Conservation (phyloP, 2,113 vertebrate genomes). For the Cephalopholis sonnerati region DNA sequence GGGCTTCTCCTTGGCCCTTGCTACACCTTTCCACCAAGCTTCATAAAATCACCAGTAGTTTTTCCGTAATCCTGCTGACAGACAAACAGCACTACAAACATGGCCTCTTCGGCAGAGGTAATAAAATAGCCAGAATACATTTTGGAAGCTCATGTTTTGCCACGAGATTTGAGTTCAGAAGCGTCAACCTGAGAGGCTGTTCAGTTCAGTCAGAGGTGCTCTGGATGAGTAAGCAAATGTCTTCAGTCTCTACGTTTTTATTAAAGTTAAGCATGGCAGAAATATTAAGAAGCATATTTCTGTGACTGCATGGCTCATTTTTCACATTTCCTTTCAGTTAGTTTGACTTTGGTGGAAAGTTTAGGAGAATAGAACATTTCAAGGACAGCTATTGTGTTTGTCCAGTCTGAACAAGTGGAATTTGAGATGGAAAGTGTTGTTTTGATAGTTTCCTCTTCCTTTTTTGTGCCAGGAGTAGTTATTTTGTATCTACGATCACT, state of each 20-base stretch:
- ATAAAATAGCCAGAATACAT: neutral
- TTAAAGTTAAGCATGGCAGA: neutral
- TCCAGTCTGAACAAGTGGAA: neutral
- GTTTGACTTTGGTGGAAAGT: neutral
- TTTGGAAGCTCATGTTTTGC: neutral
- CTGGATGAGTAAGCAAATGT: neutral
- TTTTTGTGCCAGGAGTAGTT: neutral
- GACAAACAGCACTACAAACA: too few species aligned
- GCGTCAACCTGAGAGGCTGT: neutral
- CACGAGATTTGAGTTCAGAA: neutral
- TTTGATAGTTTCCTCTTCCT: neutral
- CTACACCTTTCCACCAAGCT: too few species aligned
- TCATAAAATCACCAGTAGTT: too few species aligned
- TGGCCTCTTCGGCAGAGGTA: too few species aligned
- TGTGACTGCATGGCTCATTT: neutral
- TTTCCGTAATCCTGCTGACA: too few species aligned
- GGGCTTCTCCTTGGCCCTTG: too few species aligned
- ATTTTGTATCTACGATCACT: neutral
- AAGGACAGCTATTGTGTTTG: neutral
- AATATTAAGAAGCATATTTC: neutral
- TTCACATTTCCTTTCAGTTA: neutral
- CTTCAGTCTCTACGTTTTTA: neutral
- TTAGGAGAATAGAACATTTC: neutral
- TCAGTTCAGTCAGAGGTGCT: neutral
- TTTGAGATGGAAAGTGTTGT: neutral